Evolutionary conservation across 2,888 invertebrate species (phyloP).

Genomic region (Caenorhabditis parvicauda): DNA sequence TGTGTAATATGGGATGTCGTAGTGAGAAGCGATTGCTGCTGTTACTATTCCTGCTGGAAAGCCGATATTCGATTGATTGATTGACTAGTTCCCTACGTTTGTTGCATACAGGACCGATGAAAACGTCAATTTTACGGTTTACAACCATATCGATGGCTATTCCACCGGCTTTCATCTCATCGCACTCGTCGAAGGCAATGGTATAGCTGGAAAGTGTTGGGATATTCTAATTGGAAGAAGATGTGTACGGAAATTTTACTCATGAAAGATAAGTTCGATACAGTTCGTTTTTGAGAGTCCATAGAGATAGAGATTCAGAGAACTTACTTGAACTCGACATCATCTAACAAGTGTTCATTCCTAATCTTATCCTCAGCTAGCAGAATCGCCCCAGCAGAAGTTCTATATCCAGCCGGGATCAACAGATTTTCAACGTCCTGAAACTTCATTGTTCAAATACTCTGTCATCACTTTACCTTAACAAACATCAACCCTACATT

Average conservation of each 20-base stretch:
- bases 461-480: no score
- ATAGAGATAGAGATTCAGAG: no score
- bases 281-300: no score
- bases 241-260: no score
- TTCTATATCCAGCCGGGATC: slow-evolving; percentile 24
- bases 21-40: slow-evolving; percentile 34
- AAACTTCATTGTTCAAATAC: no score
- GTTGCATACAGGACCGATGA: slow-evolving; percentile 49
- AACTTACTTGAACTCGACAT: slow-evolving; percentile 30
- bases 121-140: slow-evolving; percentile 36
- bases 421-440: no score
- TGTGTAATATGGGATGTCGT: slow-evolving; percentile 36
- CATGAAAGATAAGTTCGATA: no score
- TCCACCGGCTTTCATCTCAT: slow-evolving; percentile 38
- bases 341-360: slow-evolving; percentile 24
- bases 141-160: slow-evolving; percentile 25
- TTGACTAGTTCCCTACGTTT: slow-evolving; percentile 29
- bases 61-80: neutral
- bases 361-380: slow-evolving; percentile 36
- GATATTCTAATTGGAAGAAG: no score
- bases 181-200: slow-evolving; percentile 35
- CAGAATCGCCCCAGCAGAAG: slow-evolving; percentile 28
- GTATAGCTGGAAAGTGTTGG: slow-evolving; percentile 11
- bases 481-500: no score
- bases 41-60: slow-evolving; percentile 36